Conservation (phyloP, 2,113 vertebrate species). For the Prochilodus magdalenae region DNA sequence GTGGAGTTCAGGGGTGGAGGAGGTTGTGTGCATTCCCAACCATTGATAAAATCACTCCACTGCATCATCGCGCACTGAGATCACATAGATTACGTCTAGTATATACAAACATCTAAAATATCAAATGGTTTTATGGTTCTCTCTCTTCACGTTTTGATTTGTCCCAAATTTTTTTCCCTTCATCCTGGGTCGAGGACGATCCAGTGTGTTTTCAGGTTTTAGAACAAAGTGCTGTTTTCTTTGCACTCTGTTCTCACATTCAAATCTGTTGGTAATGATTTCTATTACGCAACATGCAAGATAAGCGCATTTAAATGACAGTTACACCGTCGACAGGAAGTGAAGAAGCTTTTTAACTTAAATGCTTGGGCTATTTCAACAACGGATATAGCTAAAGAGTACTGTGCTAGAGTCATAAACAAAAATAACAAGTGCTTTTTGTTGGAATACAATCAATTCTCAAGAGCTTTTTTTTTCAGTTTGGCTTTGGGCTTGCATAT, state of each 20-base stretch:
- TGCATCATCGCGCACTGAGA: conserved; percentile 28
- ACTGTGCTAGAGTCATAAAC: conserved; percentile 57
- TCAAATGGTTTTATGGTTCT: conserved; percentile 37
- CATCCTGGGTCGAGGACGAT: conserved; percentile 68
- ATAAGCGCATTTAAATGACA: conserved; percentile 21
- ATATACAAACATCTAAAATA: conserved; percentile 42
- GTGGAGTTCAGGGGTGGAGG: background rate
- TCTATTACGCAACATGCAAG: conserved; percentile 40
- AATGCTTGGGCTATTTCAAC: conserved; percentile 9
- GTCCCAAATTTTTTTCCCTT: conserved; percentile 66
- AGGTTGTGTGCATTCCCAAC: conserved; percentile 49
- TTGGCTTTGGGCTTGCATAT: conserved; percentile 50
- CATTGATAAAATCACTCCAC: conserved; percentile 52
- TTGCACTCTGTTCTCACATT: conserved; percentile 77
- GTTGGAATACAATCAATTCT: conserved; percentile 53
- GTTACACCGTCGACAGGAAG: conserved; percentile 27
- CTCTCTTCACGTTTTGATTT: conserved; percentile 55
- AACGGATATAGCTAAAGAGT: conserved; percentile 33
- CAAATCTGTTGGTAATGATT: conserved; percentile 64
- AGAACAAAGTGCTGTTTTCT: conserved; percentile 75
- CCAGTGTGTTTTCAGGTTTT: conserved; percentile 70
- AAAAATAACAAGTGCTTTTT: conserved; percentile 63
- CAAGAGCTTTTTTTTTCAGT: conserved; percentile 15
- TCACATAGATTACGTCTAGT: conserved; percentile 27
- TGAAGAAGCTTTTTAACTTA: background rate